Conservation (phyloP, 2,113 vertebrate species). For the Tachycineta bicolor region DNA sequence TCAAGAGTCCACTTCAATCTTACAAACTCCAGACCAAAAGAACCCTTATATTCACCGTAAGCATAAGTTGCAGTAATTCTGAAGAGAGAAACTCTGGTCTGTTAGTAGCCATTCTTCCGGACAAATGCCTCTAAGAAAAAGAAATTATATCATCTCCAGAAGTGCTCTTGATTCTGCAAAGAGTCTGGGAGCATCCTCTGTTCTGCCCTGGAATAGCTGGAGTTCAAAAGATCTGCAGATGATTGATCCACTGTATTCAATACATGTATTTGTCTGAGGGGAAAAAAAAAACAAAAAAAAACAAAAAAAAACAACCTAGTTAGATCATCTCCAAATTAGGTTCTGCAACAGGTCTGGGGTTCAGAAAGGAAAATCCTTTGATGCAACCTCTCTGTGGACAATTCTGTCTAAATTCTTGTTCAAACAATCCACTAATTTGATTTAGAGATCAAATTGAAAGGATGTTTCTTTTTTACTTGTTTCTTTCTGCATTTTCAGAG, state of each 20-base stretch:
- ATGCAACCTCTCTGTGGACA: neutral
- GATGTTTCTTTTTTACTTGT: neutral
- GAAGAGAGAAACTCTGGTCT: neutral
- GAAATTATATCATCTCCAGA: neutral
- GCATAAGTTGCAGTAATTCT: neutral
- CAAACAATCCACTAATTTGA: neutral
- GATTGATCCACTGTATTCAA: neutral
- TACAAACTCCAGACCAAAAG: neutral
- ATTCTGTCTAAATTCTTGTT: neutral
- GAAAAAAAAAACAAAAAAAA: neutral
- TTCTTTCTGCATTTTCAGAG: neutral
- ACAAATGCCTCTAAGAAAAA: neutral
- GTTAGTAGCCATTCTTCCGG: neutral
- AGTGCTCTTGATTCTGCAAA: neutral
- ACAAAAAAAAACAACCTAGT: neutral
- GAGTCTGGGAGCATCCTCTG: neutral
- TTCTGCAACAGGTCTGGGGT: neutral
- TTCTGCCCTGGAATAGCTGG: neutral
- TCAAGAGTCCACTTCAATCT: neutral
- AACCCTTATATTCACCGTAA: neutral
- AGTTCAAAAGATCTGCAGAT: neutral
- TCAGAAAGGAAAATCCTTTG: neutral
- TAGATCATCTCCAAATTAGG: neutral
- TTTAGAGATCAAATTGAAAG: neutral
- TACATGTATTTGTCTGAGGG: neutral